A percentile compares a stretch with the other conserved stretches of the same genome.
phyloP scores from a whole-genome alignment of 2,888 invertebrate genomes.

The Harpalus rufipes region DNA sequence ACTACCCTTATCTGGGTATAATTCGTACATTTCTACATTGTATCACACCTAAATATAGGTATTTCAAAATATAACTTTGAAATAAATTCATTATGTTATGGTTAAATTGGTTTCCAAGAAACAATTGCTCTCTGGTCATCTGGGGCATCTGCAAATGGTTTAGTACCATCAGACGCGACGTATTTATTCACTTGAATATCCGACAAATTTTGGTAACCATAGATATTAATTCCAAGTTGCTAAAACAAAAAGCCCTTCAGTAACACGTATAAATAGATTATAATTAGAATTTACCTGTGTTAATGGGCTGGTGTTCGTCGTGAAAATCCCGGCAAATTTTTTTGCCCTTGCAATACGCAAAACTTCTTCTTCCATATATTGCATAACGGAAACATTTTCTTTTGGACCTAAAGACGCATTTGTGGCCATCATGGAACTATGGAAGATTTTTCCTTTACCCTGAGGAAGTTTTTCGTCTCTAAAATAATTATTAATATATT shows the following conservation, averaged over 20 bases:
- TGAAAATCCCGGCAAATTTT: conserved; percentile 87
- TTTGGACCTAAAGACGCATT: conserved; percentile 82
- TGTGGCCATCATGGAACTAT: conserved; percentile 94
- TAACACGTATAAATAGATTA: too few relatives aligned
- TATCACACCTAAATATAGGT: conserved; percentile 6
- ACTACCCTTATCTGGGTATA: not conserved
- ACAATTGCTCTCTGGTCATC: conserved; percentile 88
- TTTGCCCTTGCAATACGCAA: conserved; percentile 83
- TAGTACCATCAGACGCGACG: conserved; percentile 84
- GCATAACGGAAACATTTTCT: conserved; percentile 89
- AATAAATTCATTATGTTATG: not conserved
- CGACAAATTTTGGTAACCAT: conserved; percentile 86
- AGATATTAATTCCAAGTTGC: conserved; percentile 90
- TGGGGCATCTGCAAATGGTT: conserved; percentile 87
- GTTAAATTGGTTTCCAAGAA: conserved; percentile 84
- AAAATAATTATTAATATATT: conserved; percentile 51
- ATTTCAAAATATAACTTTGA: too few relatives aligned
- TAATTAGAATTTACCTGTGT: conserved; percentile 82
- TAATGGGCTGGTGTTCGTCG: conserved; percentile 93
- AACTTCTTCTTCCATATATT: conserved; percentile 88
- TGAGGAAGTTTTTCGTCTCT: conserved; percentile 82
- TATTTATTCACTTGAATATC: conserved; percentile 91
- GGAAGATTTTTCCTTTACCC: conserved; percentile 85
- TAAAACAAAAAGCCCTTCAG: conserved; percentile 75
- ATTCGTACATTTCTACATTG: not conserved